Conservation (phyloP, 2,113 vertebrate species). For the Scortum barcoo region DNA sequence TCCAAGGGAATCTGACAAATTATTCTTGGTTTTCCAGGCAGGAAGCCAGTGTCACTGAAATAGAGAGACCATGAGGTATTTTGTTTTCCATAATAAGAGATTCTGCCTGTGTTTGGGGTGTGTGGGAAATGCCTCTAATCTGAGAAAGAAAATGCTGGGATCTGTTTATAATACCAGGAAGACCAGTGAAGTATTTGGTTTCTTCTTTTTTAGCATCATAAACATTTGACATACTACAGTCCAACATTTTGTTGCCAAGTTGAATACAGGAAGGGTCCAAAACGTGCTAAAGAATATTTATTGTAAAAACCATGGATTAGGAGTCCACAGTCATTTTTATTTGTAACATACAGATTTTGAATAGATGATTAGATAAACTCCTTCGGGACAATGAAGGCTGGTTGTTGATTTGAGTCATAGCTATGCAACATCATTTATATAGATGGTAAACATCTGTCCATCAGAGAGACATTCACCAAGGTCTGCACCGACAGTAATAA, state of each 20-base stretch:
- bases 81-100: constrained; percentile 72
- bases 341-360: background rate
- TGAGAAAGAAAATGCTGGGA: constrained; percentile 40
- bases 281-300: background rate
- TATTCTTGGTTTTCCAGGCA: constrained; percentile 77
- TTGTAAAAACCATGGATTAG: background rate
- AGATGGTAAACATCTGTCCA: background rate
- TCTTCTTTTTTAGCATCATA: constrained; percentile 1
- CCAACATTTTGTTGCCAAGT: background rate
- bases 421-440: background rate
- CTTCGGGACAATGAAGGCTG: background rate
- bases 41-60: constrained; percentile 71
- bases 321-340: no score
- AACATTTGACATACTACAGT: constrained; percentile 6
- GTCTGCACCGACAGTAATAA: background rate
- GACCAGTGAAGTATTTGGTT: constrained; percentile 13
- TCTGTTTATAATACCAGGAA: constrained; percentile 33
- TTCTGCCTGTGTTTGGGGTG: constrained; percentile 50
- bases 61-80: constrained; percentile 66
- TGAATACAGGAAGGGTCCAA: background rate
- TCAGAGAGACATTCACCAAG: background rate
- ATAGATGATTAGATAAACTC: background rate
- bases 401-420: background rate
- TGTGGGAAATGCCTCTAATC: constrained; percentile 69
- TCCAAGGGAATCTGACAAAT: constrained; percentile 68